A percentile compares a stretch with the other conserved stretches of the same genome.
phyloP scores from a whole-genome alignment of 2,888 invertebrate species.

The Agrochola circellaris region DNA sequence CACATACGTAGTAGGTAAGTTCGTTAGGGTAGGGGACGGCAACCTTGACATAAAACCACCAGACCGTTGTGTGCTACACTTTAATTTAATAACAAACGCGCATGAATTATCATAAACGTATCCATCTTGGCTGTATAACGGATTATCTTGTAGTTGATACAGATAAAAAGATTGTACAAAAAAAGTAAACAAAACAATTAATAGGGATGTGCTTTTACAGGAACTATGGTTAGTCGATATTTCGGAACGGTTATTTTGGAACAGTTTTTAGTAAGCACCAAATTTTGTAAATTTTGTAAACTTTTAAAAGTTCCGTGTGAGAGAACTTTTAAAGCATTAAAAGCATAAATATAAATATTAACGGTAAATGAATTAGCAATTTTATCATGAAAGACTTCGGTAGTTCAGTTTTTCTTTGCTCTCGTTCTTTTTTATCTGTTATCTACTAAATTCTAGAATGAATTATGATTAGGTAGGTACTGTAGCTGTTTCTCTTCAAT shows the following conservation, averaged over 20 bases:
- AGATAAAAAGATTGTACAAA: slow-evolving; percentile 38
- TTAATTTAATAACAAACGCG: slow-evolving; percentile 76
- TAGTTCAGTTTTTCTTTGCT: background rate
- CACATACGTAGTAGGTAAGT: slow-evolving; percentile 40
- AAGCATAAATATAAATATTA: too few relatives aligned
- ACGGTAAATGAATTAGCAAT: background rate
- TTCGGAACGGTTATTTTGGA: background rate
- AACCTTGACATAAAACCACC: slow-evolving; percentile 83
- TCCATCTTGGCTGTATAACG: slow-evolving; percentile 61
- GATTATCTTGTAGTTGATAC: slow-evolving; percentile 50
- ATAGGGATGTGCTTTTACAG: slow-evolving; percentile 29
- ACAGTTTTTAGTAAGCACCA: background rate
- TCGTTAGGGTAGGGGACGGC: slow-evolving; percentile 75
- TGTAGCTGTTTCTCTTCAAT: background rate
- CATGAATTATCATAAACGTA: slow-evolving; percentile 67
- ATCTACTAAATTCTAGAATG: background rate
- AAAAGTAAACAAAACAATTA: slow-evolving; percentile 45
- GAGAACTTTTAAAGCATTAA: too few relatives aligned
- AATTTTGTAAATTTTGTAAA: background rate
- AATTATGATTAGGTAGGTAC: background rate
- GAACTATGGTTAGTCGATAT: slow-evolving; percentile 4
- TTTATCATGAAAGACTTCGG: background rate
- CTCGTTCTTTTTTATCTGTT: background rate
- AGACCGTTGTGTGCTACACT: slow-evolving; percentile 77
- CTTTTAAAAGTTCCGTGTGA: too few relatives aligned